A percentile compares a stretch with the other conserved stretches of the same genome.
Evolutionary conservation across 2,797 vertebrate genomes (phyloP).

Genomic region (Mus caroli): DNA sequence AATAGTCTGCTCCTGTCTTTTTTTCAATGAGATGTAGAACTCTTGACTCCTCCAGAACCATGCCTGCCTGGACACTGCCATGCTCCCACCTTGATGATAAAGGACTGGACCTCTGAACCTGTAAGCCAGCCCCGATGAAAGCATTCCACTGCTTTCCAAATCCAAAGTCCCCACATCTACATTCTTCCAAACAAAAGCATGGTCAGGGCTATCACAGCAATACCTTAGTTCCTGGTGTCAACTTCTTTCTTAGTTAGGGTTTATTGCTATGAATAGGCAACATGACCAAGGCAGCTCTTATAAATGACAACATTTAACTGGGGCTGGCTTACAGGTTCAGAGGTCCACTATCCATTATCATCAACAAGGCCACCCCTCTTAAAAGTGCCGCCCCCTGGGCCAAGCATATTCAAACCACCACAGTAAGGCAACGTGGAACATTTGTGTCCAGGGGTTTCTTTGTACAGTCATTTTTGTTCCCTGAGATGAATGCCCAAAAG

Average conservation of each 20-base stretch:
- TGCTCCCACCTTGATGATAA: background rate
- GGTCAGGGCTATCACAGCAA: background rate
- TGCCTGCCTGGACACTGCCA: background rate
- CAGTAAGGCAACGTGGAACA: background rate
- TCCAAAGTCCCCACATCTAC: background rate
- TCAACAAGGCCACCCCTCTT: background rate
- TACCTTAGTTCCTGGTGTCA: background rate
- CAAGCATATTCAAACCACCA: background rate
- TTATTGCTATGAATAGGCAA: background rate
- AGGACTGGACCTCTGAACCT: background rate
- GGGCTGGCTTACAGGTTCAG: background rate
- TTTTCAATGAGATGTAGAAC: background rate
- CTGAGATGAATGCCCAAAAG: background rate
- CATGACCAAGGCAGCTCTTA: background rate
- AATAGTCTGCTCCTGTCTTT: background rate
- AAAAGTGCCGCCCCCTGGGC: background rate
- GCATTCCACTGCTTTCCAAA: background rate
- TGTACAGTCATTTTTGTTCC: background rate
- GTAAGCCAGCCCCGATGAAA: background rate
- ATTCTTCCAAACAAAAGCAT: background rate
- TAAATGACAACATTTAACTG: background rate
- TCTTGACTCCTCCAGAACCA: background rate
- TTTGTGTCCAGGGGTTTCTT: background rate
- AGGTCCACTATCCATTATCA: background rate
- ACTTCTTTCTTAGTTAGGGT: background rate